Percentiles rank a stretch among this genome's conserved stretches.
These are phyloP conservation scores for Adineta ricciae DNA, from an alignment of 2,888 invertebrate genomes.

Conservation along the genomic window DNA sequence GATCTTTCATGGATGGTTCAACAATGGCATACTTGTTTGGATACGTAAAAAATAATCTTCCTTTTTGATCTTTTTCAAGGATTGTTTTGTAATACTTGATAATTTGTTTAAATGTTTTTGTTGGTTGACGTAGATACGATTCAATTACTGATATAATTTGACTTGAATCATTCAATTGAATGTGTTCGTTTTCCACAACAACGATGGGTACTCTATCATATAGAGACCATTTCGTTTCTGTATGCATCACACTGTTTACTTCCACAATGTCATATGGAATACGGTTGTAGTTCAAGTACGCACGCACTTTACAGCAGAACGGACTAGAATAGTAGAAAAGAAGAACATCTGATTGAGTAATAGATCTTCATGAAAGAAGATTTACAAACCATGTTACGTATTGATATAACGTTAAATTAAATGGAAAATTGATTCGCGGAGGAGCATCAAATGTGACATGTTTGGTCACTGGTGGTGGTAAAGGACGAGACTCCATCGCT, in stretches of 20 bases:
- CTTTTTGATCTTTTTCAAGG: conserved; percentile 56
- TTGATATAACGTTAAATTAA: conserved; percentile 70
- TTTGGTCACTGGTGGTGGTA: conserved; percentile 1
- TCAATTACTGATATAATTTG: conserved; percentile 79
- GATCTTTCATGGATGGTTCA: conserved; percentile 31
- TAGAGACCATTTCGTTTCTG: conserved; percentile 79
- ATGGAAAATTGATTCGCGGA: background rate
- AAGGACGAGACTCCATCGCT: background rate
- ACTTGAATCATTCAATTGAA: conserved; percentile 83
- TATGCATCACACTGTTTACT: conserved; percentile 84
- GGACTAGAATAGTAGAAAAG: conserved; percentile 64
- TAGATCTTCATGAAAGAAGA: too few relatives aligned
- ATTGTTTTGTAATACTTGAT: conserved; percentile 67
- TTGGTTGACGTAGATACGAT: conserved; percentile 58
- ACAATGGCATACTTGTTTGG: background rate
- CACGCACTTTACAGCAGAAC: conserved; percentile 74
- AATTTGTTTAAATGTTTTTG: conserved; percentile 60
- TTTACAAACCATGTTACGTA: conserved; percentile 65
- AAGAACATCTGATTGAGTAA: too few relatives aligned
- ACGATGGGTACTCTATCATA: conserved; percentile 91
- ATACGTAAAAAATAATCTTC: background rate
- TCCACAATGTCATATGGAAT: conserved; percentile 88
- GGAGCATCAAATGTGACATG: background rate
- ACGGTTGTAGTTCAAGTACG: conserved; percentile 71
- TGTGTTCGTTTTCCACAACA: conserved; percentile 57